These are phyloP conservation scores for Anodontia alba DNA, from an alignment of 2,888 invertebrate genomes.

Conservation along the genomic window DNA sequence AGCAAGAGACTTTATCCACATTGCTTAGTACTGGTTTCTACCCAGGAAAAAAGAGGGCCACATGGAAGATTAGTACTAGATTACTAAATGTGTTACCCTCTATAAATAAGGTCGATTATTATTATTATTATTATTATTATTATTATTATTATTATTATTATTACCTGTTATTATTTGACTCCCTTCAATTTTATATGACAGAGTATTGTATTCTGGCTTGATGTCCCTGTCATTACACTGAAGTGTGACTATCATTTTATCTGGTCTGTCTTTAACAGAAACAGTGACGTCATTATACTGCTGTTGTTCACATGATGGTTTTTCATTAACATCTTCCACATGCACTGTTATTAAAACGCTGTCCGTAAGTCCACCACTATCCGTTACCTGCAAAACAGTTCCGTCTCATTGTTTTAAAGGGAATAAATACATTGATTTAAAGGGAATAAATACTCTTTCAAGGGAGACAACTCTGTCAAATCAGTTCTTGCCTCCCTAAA, in stretches of 20 bases:
- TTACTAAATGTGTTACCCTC: too few species aligned
- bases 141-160: too few species aligned
- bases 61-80: too few species aligned
- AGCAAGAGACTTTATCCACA: too few species aligned
- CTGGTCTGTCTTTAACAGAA: constrained; percentile 29
- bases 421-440: too few species aligned
- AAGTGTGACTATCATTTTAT: constrained; percentile 14
- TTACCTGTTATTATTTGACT: constrained; percentile 19
- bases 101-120: too few species aligned
- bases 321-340: constrained; percentile 37
- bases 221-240: constrained; percentile 38
- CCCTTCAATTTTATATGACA: constrained; percentile 28
- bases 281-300: constrained; percentile 9
- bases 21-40: too few species aligned
- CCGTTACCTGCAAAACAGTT: constrained; percentile 34
- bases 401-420: background rate
- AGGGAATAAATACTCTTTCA: too few species aligned
- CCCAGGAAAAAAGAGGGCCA: too few species aligned
- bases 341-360: constrained; percentile 23
- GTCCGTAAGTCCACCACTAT: constrained; percentile 28
- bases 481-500: too few species aligned
- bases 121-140: too few species aligned
- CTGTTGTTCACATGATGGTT: constrained; percentile 20
- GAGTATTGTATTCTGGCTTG: background rate
- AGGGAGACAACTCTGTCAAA: too few species aligned